Base-by-base conservation (phyloP, 2,888 invertebrate genomes). In the Rotaria sp. region DNA sequence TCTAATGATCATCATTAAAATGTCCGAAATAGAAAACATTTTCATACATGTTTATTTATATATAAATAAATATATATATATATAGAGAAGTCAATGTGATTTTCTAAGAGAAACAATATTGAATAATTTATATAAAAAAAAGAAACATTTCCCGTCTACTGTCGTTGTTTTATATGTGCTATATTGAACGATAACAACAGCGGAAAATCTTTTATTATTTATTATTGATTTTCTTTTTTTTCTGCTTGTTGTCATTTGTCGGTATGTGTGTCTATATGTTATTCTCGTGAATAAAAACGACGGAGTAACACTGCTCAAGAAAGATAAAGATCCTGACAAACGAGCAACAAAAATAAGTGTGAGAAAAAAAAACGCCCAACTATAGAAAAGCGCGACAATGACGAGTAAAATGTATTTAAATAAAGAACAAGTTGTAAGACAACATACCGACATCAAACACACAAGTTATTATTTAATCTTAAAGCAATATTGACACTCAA, bases 201-300 rank as follows among this genome's bases (percentile, higher is more conserved):
- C 59, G 30, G 59, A 35, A 67, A 67, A 67, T 67, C 35, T 67
- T 35, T 18, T 15, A 67, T 30, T 67, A 67, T 67, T 67, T 67
- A 35, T 67, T 67, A 67, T 67, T 67, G 30, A 67, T 67, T 67
- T 67, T 67, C 15, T 67, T 67, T 35, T 35, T 67, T 67, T 67
- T 35, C 67, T 35, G 67, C 5, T 35, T 35, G 67, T 15, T 67
- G 30, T 30, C 67, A 21, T 67, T 67, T 67, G 67, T 35, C 35
- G 15, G 24, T 55, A 55, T 26, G 67, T 35, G 13, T 21, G 11
- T 30, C 3, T 30, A 5, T 67, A 67, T 67, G 15, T 21, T 35
- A 18, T 67, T 67, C 30, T 30, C 8, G 15, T 67, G 21, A 35
- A 35, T 67, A 18, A 67, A 35, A 67, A 67, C 35, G 67, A 18